Evolutionary conservation across 2,113 vertebrate genomes (phyloP).

Genomic region (Synchiropus splendidus): DNA sequence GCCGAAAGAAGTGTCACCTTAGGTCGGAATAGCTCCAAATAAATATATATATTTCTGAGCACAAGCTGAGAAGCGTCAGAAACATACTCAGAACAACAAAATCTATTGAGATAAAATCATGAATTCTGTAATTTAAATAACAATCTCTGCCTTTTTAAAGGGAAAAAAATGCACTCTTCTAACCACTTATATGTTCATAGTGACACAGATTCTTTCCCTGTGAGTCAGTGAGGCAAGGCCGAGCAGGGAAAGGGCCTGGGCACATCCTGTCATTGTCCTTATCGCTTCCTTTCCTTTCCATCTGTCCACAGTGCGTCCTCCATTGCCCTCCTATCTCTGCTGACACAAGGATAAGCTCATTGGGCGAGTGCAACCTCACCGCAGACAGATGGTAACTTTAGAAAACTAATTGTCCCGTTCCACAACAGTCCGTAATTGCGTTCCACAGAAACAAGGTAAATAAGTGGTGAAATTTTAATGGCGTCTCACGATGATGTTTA

Average conservation of each 20-base stretch:
- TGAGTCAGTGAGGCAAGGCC: conserved; percentile 29
- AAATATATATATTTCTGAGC: no score
- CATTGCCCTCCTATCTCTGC: conserved; percentile 24
- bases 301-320: conserved; percentile 50
- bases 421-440: not conserved
- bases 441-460: not conserved
- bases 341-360: conserved; percentile 29
- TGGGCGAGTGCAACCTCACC: conserved; percentile 16
- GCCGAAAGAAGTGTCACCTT: conserved; percentile 6
- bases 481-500: no score
- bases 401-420: conserved; percentile 3
- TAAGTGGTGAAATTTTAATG: not conserved
- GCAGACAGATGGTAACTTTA: conserved; percentile 10
- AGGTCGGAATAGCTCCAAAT: conserved; percentile 2
- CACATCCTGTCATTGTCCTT: conserved; percentile 57
- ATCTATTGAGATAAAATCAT: no score
- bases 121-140: no score
- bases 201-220: conserved; percentile 18
- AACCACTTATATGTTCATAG: not conserved
- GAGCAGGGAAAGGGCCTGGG: conserved; percentile 28
- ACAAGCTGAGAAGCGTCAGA: no score
- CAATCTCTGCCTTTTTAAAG: no score
- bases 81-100: no score
- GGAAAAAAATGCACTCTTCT: no score
- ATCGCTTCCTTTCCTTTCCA: conserved; percentile 50